Conservation (phyloP, 2,888 invertebrate genomes). For the Kuschelorhynchus macadamiae region DNA sequence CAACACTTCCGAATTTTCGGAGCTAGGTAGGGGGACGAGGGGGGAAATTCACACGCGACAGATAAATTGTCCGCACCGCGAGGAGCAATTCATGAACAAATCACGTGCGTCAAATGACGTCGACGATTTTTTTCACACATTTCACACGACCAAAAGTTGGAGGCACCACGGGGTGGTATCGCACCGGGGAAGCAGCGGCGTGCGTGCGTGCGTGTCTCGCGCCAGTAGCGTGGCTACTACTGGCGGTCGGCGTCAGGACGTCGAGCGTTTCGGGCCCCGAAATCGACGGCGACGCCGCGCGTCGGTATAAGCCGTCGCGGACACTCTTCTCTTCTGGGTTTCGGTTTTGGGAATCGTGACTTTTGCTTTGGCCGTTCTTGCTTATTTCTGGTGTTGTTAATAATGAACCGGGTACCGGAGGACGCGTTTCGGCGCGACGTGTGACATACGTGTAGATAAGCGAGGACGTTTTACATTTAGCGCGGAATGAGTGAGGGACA, state of each 20-base stretch:
- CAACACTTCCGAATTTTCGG: too few species aligned
- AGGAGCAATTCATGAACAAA: too few species aligned
- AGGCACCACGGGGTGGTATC: too few species aligned
- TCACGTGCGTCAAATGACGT: too few species aligned
- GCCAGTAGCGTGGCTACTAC: slow-evolving; percentile 58
- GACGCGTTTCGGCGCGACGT: slow-evolving; percentile 7
- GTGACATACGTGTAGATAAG: too few species aligned
- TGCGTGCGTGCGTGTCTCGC: slow-evolving; percentile 52
- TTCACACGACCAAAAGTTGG: too few species aligned
- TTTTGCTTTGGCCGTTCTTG: slow-evolving; percentile 38
- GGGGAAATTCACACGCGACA: too few species aligned
- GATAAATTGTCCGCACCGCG: too few species aligned
- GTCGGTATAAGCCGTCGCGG: slow-evolving; percentile 26
- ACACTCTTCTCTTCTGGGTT: slow-evolving; percentile 25
- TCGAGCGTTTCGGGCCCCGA: slow-evolving; percentile 44
- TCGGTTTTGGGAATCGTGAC: slow-evolving; percentile 36
- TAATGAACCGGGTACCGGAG: slow-evolving; percentile 36
- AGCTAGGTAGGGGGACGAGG: too few species aligned
- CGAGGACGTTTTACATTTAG: too few species aligned
- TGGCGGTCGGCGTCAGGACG: slow-evolving; percentile 51
- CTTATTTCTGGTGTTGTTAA: slow-evolving; percentile 41
- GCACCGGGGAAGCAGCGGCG: slow-evolving; percentile 2
- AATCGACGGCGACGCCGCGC: slow-evolving; percentile 49
- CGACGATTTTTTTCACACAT: too few species aligned
- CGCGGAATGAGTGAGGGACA: too few species aligned